phyloP scores from a whole-genome alignment of 2,797 vertebrate species.

The Novumbra hubbsi region DNA sequence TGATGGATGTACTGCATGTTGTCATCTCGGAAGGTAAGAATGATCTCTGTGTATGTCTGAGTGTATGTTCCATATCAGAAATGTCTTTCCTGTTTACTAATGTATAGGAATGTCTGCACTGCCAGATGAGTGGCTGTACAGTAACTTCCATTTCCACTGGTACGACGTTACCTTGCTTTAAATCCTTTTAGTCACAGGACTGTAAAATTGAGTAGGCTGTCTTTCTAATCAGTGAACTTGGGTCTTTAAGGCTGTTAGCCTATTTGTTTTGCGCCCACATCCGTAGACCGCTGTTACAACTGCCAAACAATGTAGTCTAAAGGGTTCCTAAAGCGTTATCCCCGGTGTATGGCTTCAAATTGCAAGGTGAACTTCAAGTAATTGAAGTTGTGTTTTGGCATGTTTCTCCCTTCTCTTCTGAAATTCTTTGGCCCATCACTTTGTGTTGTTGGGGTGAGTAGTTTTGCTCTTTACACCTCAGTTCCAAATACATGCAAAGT shows the following conservation, averaged over 20 bases:
- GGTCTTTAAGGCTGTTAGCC: not conserved
- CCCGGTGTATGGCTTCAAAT: not conserved
- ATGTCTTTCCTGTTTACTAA: not conserved
- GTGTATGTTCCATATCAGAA: not conserved
- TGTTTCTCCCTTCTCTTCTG: not conserved
- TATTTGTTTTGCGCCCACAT: not conserved
- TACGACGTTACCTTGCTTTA: not conserved
- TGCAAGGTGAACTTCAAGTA: not conserved
- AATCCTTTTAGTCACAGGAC: not conserved
- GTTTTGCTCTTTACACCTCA: not conserved
- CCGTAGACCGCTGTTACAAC: too few relatives aligned
- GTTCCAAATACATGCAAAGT: not conserved
- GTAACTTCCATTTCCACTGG: not conserved
- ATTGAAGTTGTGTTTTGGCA: not conserved
- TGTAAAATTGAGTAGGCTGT: not conserved
- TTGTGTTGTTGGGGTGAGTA: not conserved
- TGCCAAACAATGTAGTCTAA: too few relatives aligned
- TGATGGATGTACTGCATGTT: conserved; percentile 8
- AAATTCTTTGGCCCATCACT: not conserved
- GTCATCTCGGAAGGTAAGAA: conserved; percentile 25
- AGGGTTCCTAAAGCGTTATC: too few relatives aligned
- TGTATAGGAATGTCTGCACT: not conserved
- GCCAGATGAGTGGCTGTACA: conserved; percentile 24
- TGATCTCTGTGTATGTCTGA: conserved; percentile 3
- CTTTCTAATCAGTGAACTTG: not conserved